Conservation (phyloP, 2,888 invertebrate species). For the Acrocyrtus sp. region DNA sequence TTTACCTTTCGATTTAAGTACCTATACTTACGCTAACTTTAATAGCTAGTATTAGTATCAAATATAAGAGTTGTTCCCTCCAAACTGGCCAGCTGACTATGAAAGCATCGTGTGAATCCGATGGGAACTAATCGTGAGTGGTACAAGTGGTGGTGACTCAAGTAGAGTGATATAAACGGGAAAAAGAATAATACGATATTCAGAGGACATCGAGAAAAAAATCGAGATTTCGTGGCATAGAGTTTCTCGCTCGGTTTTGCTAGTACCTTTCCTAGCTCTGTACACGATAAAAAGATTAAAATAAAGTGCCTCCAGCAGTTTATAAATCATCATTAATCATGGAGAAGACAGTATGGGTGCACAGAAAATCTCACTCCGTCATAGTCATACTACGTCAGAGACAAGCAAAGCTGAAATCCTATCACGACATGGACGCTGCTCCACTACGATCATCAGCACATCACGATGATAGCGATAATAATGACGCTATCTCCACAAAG, state of each 20-base stretch:
- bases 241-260: too few relatives aligned
- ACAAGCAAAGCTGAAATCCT: slow-evolving; percentile 40
- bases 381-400: slow-evolving; percentile 28
- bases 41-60: too few relatives aligned
- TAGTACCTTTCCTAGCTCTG: too few relatives aligned
- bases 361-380: too few relatives aligned
- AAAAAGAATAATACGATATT: slow-evolving; percentile 20
- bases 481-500: slow-evolving; percentile 16
- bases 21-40: too few relatives aligned
- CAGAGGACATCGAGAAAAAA: too few relatives aligned
- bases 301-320: slow-evolving; percentile 61
- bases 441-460: too few relatives aligned
- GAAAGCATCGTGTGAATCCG: slow-evolving; percentile 21
- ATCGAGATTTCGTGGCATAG: too few relatives aligned
- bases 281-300: slow-evolving; percentile 43
- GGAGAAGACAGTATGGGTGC: slow-evolving; percentile 37
- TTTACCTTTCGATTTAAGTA: too few relatives aligned
- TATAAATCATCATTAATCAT: slow-evolving; percentile 62
- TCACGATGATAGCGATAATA: too few relatives aligned
- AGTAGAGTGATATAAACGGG: slow-evolving; percentile 39
- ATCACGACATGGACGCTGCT: slow-evolving; percentile 15
- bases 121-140: slow-evolving; percentile 40
- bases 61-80: too few relatives aligned
- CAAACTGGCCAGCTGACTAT: slow-evolving; percentile 22
- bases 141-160: slow-evolving; percentile 42